Conservation (phyloP, 2,888 invertebrate genomes). For the Taenaris catops region DNA sequence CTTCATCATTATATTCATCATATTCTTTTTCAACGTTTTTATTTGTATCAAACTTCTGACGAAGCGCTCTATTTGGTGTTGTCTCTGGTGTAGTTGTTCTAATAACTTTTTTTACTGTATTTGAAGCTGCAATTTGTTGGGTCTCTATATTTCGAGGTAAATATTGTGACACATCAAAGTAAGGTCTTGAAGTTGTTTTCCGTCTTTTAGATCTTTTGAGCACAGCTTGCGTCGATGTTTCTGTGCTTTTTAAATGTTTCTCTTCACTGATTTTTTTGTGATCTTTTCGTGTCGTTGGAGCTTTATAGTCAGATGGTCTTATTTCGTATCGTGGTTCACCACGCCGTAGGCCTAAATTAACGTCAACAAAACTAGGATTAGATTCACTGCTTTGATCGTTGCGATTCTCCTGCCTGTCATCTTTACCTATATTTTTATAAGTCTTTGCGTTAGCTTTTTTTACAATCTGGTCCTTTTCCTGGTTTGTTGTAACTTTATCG, state of each 20-base stretch:
- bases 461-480: conserved; percentile 41
- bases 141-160: conserved; percentile 32
- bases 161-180: conserved; percentile 39
- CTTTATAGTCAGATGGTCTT: conserved; percentile 46
- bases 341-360: conserved; percentile 50
- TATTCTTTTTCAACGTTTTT: too few species aligned
- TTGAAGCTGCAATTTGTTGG: conserved; percentile 44
- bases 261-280: conserved; percentile 17
- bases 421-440: conserved; percentile 60
- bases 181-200: conserved; percentile 29
- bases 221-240: conserved; percentile 11
- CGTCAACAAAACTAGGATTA: conserved; percentile 45
- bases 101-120: conserved; percentile 36
- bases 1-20: conserved; percentile 43
- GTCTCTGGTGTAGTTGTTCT: conserved; percentile 28
- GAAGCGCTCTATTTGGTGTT: conserved; percentile 8
- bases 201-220: conserved; percentile 18
- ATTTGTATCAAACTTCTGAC: conserved; percentile 25
- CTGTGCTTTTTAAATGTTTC: conserved; percentile 19
- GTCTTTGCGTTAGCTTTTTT: conserved; percentile 41
- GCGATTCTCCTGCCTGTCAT: conserved; percentile 41
- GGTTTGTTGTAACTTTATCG: conserved; percentile 44
- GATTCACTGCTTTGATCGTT: conserved; percentile 28
- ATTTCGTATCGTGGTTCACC: conserved; percentile 69
- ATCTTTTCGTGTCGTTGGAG: conserved; percentile 22